Evolutionary conservation across 2,797 vertebrate genomes (phyloP).

Genomic region (Erethizon dorsatum): DNA sequence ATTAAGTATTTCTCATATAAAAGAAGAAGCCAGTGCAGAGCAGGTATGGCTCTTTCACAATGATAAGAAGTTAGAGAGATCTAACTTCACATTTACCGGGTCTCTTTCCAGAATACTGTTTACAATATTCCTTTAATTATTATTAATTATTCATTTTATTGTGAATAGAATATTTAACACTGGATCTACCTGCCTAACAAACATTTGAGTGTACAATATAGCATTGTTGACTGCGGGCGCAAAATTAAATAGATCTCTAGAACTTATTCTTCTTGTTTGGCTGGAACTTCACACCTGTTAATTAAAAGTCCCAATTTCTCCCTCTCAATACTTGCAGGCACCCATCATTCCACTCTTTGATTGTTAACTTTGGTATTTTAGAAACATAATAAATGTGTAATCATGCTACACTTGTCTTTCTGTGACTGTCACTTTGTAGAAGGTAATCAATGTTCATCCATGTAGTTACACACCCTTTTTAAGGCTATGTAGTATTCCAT

Average conservation of each 20-base stretch:
- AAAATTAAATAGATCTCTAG: not conserved
- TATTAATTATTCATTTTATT: not conserved
- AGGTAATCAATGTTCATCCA: not conserved
- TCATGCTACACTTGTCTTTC: not conserved
- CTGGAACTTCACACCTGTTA: not conserved
- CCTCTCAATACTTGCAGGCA: rapidly evolving
- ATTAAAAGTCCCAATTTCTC: not conserved
- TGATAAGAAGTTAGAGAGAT: not conserved
- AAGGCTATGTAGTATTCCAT: not conserved
- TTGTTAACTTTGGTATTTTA: not conserved
- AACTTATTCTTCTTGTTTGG: not conserved
- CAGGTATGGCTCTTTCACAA: not conserved
- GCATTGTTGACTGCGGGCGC: not conserved
- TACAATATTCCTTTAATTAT: not conserved
- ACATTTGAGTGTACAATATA: not conserved
- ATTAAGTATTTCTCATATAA: not conserved
- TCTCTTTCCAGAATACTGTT: not conserved
- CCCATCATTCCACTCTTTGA: not conserved
- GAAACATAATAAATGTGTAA: not conserved
- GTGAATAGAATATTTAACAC: not conserved
- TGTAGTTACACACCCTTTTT: no score
- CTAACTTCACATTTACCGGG: not conserved
- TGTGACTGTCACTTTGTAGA: not conserved
- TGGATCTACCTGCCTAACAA: not conserved
- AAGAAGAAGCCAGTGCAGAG: not conserved